These are phyloP conservation scores for Bucorvus abyssinicus DNA, from an alignment of 2,797 vertebrate species.

Conservation along the genomic window DNA sequence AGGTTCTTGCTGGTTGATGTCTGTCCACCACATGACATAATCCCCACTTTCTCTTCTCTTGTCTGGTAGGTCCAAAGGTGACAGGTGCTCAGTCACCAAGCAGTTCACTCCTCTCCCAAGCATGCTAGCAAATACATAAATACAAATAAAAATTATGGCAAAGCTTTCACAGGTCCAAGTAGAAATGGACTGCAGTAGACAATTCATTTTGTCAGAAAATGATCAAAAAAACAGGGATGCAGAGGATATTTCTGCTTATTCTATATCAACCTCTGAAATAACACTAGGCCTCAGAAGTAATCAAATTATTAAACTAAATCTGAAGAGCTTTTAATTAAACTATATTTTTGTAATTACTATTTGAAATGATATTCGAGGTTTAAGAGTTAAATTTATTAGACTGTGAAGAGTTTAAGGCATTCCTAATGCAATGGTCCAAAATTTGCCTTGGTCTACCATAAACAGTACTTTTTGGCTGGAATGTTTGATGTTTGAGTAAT, in stretches of 20 bases:
- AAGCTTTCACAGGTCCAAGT: background rate
- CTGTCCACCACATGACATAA: background rate
- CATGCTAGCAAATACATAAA: background rate
- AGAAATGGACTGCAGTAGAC: background rate
- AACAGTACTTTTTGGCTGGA: background rate
- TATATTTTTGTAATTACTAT: background rate
- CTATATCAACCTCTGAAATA: background rate
- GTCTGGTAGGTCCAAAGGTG: background rate
- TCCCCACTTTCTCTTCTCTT: background rate
- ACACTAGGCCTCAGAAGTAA: background rate
- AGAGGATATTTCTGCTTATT: background rate
- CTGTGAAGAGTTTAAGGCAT: conserved; percentile 35
- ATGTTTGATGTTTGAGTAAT: background rate
- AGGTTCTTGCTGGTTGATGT: background rate
- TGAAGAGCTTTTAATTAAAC: conserved; percentile 1
- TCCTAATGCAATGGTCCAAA: conserved; percentile 28
- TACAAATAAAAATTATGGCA: background rate
- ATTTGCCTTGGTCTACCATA: background rate
- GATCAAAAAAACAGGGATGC: background rate
- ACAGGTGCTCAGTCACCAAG: background rate
- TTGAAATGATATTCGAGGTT: background rate
- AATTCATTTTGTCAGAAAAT: background rate
- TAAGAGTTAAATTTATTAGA: conserved; percentile 50
- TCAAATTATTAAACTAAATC: background rate
- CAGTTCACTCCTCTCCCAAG: background rate